phyloP scores from a whole-genome alignment of 1,140 invertebrate genomes.

The Hypothenemus hampei region DNA sequence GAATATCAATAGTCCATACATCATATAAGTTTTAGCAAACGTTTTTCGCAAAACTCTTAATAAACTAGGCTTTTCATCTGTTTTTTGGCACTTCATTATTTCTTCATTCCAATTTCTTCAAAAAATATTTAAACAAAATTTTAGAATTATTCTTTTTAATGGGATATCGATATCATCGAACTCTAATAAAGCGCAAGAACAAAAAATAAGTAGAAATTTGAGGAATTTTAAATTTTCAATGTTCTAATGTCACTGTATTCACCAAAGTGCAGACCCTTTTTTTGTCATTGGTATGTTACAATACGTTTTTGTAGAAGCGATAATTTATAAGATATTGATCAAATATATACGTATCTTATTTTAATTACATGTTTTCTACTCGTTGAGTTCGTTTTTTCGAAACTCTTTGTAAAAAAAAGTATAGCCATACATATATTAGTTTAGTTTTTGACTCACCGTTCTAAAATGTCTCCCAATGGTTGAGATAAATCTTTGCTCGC shows the following conservation, averaged over 20 bases:
- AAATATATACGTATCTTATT: background rate
- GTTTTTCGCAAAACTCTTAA: conserved; percentile 44
- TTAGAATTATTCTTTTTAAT: too few species aligned
- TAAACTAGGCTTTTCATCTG: conserved; percentile 25
- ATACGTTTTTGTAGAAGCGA: background rate
- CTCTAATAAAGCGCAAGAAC: too few species aligned
- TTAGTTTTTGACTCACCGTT: conserved; percentile 49
- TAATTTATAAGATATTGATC: background rate
- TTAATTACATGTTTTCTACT: background rate
- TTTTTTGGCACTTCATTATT: conserved; percentile 37
- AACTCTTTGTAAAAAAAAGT: background rate
- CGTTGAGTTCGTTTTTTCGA: too few species aligned
- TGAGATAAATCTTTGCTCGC: conserved; percentile 21
- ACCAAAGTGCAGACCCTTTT: background rate
- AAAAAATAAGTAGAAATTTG: too few species aligned
- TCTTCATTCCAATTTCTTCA: conserved; percentile 50
- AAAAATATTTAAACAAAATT: too few species aligned
- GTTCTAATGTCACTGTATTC: too few species aligned
- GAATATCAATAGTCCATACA: conserved; percentile 36
- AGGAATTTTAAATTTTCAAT: too few species aligned
- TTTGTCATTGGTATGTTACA: background rate
- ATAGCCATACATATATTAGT: background rate
- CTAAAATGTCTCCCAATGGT: conserved; percentile 54
- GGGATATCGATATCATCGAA: too few species aligned
- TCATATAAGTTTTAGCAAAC: conserved; percentile 38